Evolutionary conservation across 2,888 invertebrate species (phyloP).

Genomic region (Malthinus seriepunctatus): DNA sequence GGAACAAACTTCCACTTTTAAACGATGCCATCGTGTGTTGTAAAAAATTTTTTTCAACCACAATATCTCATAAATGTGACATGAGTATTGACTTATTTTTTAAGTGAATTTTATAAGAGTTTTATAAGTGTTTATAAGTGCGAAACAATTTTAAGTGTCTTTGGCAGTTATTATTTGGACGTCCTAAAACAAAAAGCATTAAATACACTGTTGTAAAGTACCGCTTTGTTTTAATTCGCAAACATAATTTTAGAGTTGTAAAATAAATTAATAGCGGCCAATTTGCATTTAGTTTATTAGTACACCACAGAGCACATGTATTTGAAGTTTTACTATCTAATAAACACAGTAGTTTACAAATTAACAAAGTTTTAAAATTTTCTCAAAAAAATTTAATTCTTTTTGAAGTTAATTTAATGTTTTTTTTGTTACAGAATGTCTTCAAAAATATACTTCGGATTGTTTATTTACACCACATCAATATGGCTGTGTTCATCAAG

Average conservation of each 20-base stretch:
- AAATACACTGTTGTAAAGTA: not conserved
- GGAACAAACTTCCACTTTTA: too few species aligned
- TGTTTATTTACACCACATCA: slow-evolving; percentile 17
- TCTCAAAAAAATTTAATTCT: not conserved
- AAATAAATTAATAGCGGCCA: not conserved
- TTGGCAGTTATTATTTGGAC: too few species aligned
- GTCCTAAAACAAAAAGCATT: not conserved
- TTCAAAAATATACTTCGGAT: not conserved
- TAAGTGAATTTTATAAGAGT: too few species aligned
- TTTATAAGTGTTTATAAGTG: too few species aligned
- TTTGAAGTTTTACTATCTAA: not conserved
- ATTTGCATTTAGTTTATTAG: not conserved
- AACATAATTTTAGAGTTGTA: not conserved
- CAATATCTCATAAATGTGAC: too few species aligned
- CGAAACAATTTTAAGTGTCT: too few species aligned
- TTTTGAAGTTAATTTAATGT: not conserved
- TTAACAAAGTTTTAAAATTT: not conserved
- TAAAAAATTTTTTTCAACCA: too few species aligned
- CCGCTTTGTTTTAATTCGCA: not conserved
- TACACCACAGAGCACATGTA: not conserved
- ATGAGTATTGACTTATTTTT: too few species aligned
- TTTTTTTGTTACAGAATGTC: slow-evolving; percentile 28
- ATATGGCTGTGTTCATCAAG: slow-evolving; percentile 30
- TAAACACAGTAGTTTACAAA: not conserved
- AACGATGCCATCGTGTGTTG: too few species aligned